Base-by-base conservation (phyloP, 2,113 vertebrate genomes). In the Pithys albifrons region DNA sequence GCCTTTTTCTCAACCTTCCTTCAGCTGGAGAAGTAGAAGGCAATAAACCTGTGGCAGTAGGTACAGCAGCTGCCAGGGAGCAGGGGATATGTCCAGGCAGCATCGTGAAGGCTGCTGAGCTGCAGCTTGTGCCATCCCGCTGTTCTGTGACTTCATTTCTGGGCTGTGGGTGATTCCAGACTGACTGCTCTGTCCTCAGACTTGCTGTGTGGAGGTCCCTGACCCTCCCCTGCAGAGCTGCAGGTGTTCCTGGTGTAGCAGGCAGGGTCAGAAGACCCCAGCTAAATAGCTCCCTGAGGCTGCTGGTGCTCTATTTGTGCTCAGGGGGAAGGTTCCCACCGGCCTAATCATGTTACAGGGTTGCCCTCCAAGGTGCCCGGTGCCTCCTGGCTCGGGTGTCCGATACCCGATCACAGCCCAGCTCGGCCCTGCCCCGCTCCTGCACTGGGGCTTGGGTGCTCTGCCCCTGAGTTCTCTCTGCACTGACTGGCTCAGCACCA, bases 331-430 rank as follows among this genome's bases (percentile, higher is more conserved):
- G 67, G 64, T 69, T 72, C 75, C 81, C 1, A 9, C 61, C 13
- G 13, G 79, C 75, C 58, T 49, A 27, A 61, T 94, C 95, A 19
- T 43, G 48, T 95, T 81, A 90, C 91, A 51, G 84, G 37, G 14
- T 91, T 89, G 48, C 24, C 6, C 94, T 96, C 76, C 92, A 91
- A 96, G 95, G 94, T 95, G 92, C 89, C 95, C 71, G 9, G 6
- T 85, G 87, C 70, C 84, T 84, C 81, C 57, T 89, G 95, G 94
- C 94, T 97, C 49, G 14, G 43, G 25, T 96, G 7, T 79, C 95
- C 5, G 96, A 94, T 87, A 96, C 1, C 18, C 72, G 93, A 97
- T 70, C 92, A 46, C 94, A 80, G 81, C 74, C 78, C 0, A 2
- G 64, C 86, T 81, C 37, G 65, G 16, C 37, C 45, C 80, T 33